Evolutionary conservation across 2,113 vertebrate species (phyloP).

Genomic region (Protobothrops mucrosquamatus): DNA sequence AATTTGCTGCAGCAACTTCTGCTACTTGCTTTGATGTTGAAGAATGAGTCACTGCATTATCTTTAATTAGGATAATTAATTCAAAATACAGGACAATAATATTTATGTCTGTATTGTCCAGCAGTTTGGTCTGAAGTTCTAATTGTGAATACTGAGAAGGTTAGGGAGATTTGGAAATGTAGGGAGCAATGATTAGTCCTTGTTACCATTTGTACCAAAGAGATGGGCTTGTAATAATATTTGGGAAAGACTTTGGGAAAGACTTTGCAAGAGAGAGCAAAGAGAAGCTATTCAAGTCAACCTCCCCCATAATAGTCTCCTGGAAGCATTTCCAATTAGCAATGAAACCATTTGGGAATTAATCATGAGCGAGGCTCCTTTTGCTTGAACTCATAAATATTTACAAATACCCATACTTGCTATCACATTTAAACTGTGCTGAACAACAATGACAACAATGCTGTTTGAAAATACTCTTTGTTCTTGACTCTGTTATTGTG

Average conservation of each 20-base stretch:
- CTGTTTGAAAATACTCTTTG: too few relatives aligned
- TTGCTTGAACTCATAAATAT: neutral
- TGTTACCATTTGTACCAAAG: neutral
- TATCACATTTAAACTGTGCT: neutral
- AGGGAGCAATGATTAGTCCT: neutral
- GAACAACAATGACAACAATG: neutral
- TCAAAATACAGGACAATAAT: neutral
- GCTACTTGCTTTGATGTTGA: neutral
- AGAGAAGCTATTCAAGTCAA: neutral
- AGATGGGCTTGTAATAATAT: neutral
- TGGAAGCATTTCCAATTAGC: neutral
- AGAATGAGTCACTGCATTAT: neutral
- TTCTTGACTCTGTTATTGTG: too few relatives aligned
- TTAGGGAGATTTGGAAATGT: neutral
- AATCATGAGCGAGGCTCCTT: neutral
- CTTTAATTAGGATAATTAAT: neutral
- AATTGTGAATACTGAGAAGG: neutral
- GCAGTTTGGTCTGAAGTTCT: neutral
- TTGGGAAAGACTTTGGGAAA: neutral
- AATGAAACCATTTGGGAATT: neutral
- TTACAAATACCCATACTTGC: neutral
- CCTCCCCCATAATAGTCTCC: neutral
- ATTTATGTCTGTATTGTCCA: neutral
- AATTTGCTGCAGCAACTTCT: neutral
- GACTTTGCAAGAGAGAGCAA: neutral